Percentiles rank a stretch among this genome's conserved stretches.
phyloP scores from a whole-genome alignment of 2,113 vertebrate genomes.

The Delphinapterus leucas region DNA sequence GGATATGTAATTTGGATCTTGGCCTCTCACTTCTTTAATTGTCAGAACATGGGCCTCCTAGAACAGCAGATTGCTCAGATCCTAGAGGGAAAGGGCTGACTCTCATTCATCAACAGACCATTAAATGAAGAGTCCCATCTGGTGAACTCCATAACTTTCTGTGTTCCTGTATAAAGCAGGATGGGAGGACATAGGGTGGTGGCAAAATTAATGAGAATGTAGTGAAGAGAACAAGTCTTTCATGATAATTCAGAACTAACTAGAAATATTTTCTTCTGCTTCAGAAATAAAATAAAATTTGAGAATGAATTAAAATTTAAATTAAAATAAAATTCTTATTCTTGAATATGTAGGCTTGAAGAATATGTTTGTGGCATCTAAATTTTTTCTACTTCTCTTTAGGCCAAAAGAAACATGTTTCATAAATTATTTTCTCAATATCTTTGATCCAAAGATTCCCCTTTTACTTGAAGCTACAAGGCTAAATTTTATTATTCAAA shows the following conservation, averaged over 20 bases:
- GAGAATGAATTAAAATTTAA: not conserved
- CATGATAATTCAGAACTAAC: not conserved
- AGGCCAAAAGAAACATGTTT: not conserved
- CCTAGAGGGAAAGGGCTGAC: constrained; percentile 5
- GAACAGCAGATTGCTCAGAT: constrained; percentile 1
- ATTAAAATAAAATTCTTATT: not conserved
- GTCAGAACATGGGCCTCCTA: not conserved
- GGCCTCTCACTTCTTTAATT: constrained; percentile 14
- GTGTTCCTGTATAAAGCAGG: not conserved
- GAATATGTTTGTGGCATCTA: not conserved
- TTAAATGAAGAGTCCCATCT: constrained; percentile 43
- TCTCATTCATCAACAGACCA: constrained; percentile 25
- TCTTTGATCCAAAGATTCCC: not conserved
- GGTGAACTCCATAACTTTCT: not conserved
- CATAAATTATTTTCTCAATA: not conserved
- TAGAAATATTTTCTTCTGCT: not conserved
- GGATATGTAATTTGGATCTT: constrained; percentile 47
- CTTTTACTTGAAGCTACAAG: not conserved
- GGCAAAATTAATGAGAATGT: not conserved
- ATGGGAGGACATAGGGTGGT: not conserved
- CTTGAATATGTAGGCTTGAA: not conserved
- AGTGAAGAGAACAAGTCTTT: not conserved
- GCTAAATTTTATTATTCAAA: constrained; percentile 39
- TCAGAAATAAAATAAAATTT: not conserved
- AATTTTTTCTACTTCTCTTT: not conserved